Conservation (phyloP, 1,140 invertebrate species). For the Centruroides vittatus region DNA sequence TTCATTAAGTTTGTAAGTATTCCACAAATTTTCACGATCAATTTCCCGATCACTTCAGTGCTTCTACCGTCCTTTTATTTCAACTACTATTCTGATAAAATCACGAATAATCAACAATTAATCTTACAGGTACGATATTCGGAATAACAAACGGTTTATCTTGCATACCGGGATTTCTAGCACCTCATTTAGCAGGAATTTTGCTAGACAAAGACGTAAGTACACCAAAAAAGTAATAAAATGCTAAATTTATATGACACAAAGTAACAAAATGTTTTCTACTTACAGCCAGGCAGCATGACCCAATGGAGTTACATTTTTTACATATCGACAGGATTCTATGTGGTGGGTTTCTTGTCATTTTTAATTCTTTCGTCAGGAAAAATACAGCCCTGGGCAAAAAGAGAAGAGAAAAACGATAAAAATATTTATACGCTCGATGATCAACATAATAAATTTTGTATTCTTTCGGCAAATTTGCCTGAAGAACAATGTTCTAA, state of each 20-base stretch:
- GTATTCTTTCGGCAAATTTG: no score
- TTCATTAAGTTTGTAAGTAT: no score
- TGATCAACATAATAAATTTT: no score
- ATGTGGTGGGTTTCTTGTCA: slow-evolving; percentile 47
- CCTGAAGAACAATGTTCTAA: no score
- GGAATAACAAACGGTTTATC: slow-evolving; percentile 45
- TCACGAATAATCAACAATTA: no score
- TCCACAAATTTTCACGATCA: no score
- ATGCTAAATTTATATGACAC: background rate
- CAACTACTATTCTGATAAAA: no score
- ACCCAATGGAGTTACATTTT: slow-evolving; percentile 62
- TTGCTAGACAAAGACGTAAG: slow-evolving; percentile 26
- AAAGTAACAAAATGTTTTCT: background rate
- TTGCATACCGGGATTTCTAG: slow-evolving; percentile 27
- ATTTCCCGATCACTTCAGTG: no score
- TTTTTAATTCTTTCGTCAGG: slow-evolving; percentile 41
- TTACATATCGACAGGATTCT: slow-evolving; percentile 50
- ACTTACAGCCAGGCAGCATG: slow-evolving; percentile 40
- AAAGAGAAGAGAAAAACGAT: no score
- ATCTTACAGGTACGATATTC: slow-evolving; percentile 43
- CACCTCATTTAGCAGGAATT: slow-evolving; percentile 37
- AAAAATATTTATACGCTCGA: no score
- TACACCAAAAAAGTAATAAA: background rate
- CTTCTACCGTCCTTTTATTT: no score
- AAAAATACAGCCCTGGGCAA: slow-evolving; percentile 26